A percentile compares a stretch with the other conserved stretches of the same genome.
phyloP scores from a whole-genome alignment of 1,140 invertebrate genomes.

The Paralvinella palmiformis region DNA sequence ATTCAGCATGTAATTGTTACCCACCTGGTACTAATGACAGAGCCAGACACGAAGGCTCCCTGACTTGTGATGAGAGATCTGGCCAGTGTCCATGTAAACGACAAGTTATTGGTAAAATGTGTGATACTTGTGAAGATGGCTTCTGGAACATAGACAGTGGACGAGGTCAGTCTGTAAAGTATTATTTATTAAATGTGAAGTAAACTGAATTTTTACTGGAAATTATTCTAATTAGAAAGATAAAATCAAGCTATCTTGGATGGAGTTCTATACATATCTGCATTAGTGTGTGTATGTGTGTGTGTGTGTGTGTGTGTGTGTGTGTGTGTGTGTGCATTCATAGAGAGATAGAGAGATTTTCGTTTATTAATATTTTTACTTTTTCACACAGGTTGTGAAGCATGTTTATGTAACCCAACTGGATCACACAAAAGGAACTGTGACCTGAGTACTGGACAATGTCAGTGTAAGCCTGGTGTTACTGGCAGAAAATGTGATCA shows the following conservation, averaged over 20 bases:
- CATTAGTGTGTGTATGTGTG: too few species aligned
- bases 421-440: constrained; percentile 44
- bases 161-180: constrained; percentile 30
- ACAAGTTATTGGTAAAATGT: constrained; percentile 81
- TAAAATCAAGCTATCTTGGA: too few species aligned
- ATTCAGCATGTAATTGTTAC: constrained; percentile 70
- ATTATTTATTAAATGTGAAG: too few species aligned
- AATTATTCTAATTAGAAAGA: too few species aligned
- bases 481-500: constrained; percentile 71
- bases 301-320: too few species aligned
- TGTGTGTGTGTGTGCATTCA: too few species aligned
- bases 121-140: constrained; percentile 73
- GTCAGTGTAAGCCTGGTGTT: constrained; percentile 77
- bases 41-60: constrained; percentile 55
- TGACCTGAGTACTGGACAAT: constrained; percentile 63
- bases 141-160: constrained; percentile 46
- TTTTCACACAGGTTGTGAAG: constrained; percentile 39
- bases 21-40: constrained; percentile 64
- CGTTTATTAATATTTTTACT: too few species aligned
- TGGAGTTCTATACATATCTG: too few species aligned
- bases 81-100: constrained; percentile 82
- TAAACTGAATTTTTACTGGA: background rate
- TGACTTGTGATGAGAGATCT: constrained; percentile 33
- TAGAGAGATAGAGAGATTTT: too few species aligned
- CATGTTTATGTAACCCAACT: constrained; percentile 43